These are phyloP conservation scores for Oryzias melastigma DNA, from an alignment of 2,113 vertebrate species.

Conservation along the genomic window DNA sequence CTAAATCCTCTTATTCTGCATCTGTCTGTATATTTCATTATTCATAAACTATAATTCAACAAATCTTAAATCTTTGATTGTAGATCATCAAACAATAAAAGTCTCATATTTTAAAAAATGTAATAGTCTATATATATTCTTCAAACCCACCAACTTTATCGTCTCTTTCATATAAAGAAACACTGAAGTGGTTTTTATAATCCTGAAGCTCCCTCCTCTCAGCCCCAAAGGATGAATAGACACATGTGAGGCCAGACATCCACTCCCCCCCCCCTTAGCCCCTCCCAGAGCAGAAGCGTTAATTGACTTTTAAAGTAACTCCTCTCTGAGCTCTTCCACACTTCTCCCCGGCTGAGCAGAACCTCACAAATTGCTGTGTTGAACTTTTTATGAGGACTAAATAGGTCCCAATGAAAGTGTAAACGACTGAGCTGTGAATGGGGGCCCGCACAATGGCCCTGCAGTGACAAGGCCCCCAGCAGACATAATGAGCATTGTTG, in stretches of 20 bases:
- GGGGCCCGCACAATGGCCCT: conserved; percentile 61
- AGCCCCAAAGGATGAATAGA: conserved; percentile 63
- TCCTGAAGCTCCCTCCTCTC: conserved; percentile 44
- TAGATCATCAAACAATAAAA: no score
- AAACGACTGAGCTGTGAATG: conserved; percentile 76
- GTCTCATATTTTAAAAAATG: no score
- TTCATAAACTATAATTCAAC: no score
- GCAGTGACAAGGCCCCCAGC: conserved; percentile 58
- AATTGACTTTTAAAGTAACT: conserved; percentile 81
- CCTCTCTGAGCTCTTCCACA: conserved; percentile 62
- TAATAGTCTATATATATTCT: no score
- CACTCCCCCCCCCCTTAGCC: conserved; percentile 53
- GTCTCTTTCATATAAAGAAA: no score
- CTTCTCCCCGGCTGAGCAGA: conserved; percentile 76
- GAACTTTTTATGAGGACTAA: conserved; percentile 80
- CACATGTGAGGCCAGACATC: conserved; percentile 70
- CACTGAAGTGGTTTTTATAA: no score
- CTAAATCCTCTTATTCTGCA: background rate
- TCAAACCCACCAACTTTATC: no score
- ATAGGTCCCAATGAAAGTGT: conserved; percentile 81
- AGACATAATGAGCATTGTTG: conserved; percentile 75
- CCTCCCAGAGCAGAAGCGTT: conserved; percentile 67
- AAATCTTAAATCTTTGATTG: no score
- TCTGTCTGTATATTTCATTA: conserved; percentile 3
- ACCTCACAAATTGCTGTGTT: conserved; percentile 81